These are phyloP conservation scores for Microplitis mediator DNA, from an alignment of 1,140 invertebrate genomes.

Conservation along the genomic window DNA sequence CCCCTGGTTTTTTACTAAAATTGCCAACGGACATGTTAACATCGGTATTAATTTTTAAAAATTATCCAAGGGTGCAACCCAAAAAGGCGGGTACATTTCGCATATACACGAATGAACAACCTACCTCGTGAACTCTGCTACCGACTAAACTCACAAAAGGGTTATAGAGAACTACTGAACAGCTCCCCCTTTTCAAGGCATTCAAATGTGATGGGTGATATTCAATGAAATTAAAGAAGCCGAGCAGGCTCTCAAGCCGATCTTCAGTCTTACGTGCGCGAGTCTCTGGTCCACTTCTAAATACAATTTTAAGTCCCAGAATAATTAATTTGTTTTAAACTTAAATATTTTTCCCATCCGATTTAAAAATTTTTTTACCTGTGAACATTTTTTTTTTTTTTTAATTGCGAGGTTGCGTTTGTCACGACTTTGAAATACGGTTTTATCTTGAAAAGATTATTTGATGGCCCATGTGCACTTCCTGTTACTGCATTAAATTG, in stretches of 20 bases:
- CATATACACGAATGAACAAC: slow-evolving; percentile 4
- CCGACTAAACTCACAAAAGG: not conserved
- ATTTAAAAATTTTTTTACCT: not conserved
- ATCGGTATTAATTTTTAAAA: not conserved
- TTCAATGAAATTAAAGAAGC: slow-evolving; percentile 32
- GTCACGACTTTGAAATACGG: too few relatives aligned
- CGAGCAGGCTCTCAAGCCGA: slow-evolving; percentile 30
- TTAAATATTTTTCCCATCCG: not conserved
- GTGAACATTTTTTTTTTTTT: not conserved
- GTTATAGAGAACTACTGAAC: slow-evolving; percentile 16
- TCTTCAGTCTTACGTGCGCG: slow-evolving; percentile 20
- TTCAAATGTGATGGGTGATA: slow-evolving; percentile 33
- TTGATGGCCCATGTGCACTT: not conserved
- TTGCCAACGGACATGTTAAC: not conserved
- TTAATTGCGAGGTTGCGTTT: not conserved
- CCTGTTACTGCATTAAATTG: not conserved
- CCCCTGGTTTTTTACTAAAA: not conserved
- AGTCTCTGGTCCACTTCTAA: slow-evolving; percentile 21
- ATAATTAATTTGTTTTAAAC: not conserved
- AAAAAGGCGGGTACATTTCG: slow-evolving; percentile 42
- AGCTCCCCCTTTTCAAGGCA: slow-evolving; percentile 24
- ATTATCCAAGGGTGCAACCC: slow-evolving; percentile 38
- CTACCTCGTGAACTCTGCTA: not conserved
- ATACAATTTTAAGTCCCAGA: not conserved
- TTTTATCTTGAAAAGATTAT: not conserved